Percentiles rank a stretch among this genome's conserved stretches.
These are phyloP conservation scores for Triops longicaudatus DNA, from an alignment of 1,140 invertebrate genomes.

Conservation along the genomic window DNA sequence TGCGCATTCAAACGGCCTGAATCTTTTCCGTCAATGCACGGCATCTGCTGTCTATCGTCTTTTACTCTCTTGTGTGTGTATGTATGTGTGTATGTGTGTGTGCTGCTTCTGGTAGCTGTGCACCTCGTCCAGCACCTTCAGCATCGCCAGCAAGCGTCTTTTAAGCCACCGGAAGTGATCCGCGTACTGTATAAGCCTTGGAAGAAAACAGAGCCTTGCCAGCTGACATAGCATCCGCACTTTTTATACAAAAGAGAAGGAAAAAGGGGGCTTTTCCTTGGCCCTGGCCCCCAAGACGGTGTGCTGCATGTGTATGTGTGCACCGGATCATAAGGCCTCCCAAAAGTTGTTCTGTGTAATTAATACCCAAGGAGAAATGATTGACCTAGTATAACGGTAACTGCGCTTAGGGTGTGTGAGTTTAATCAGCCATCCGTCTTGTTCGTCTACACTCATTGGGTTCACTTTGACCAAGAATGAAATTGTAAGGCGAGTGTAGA, in stretches of 20 bases:
- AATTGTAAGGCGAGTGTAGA: too few relatives aligned
- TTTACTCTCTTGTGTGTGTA: not conserved
- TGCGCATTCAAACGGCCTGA: not conserved
- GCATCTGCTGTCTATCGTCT: slow-evolving; percentile 14
- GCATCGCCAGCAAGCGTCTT: not conserved
- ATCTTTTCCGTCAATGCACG: slow-evolving; percentile 11
- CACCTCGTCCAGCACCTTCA: not conserved
- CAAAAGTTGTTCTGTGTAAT: not conserved
- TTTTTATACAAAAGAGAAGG: not conserved
- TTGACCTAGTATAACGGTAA: not conserved
- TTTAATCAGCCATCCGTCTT: too few relatives aligned
- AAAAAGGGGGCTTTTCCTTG: not conserved
- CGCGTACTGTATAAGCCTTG: not conserved
- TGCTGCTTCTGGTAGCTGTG: slow-evolving; percentile 2
- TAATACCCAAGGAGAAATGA: not conserved
- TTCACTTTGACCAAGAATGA: too few relatives aligned
- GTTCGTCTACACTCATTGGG: too few relatives aligned
- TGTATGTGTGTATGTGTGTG: not conserved
- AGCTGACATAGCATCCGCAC: slow-evolving; percentile 9
- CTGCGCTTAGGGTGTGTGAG: not conserved
- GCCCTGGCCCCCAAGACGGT: too few relatives aligned
- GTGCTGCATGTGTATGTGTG: too few relatives aligned
- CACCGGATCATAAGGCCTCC: too few relatives aligned
- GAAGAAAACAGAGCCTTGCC: not conserved
- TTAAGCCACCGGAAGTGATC: not conserved